A percentile compares a stretch with the other conserved stretches of the same genome.
Conservation (phyloP, 2,797 vertebrate species). For the Hypotaenidia okinawae region DNA sequence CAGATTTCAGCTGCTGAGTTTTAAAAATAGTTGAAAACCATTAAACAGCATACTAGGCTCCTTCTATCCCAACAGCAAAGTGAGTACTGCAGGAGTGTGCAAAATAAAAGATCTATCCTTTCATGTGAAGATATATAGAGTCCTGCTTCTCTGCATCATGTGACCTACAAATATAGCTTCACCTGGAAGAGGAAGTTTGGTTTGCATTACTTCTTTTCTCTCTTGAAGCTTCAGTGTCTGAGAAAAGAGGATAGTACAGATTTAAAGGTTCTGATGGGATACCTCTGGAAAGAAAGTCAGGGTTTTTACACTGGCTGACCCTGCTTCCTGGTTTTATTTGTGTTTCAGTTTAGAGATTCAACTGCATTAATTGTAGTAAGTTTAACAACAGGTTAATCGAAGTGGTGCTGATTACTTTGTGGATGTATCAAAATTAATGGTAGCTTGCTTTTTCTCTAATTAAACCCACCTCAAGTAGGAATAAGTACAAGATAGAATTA, state of each 20-base stretch:
- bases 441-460: not conserved
- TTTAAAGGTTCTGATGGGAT: not conserved
- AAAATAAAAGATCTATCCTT: not conserved
- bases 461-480: not conserved
- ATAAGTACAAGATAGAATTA: not conserved
- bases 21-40: not conserved
- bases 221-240: not conserved
- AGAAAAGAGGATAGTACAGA: not conserved
- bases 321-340: not conserved
- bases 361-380: not conserved
- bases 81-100: not conserved
- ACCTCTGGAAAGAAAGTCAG: not conserved
- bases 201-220: not conserved
- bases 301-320: not conserved
- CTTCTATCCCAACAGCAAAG: not conserved
- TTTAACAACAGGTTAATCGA: not conserved
- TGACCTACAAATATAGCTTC: rapidly evolving
- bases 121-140: not conserved
- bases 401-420: not conserved
- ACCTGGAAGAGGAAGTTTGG: not conserved
- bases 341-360: not conserved
- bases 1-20: not conserved
- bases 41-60: not conserved
- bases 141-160: not conserved
- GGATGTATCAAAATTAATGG: not conserved